Percentiles rank a stretch among this genome's conserved stretches.
Evolutionary conservation across 2,888 invertebrate genomes (phyloP).

Genomic region (Brenthis hecate): DNA sequence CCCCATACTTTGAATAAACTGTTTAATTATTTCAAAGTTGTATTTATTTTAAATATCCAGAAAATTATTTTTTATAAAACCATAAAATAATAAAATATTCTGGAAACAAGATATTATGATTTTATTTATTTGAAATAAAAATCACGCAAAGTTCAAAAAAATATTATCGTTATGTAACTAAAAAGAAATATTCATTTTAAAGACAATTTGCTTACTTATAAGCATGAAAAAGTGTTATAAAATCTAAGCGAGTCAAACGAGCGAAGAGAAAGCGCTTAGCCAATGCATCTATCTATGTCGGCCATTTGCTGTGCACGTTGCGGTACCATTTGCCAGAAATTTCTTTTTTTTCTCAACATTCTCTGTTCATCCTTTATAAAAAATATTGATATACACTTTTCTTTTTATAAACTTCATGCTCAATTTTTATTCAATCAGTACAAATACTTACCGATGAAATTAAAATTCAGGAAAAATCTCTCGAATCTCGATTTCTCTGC

Average conservation of each 20-base stretch:
- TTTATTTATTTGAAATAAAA: too few relatives aligned
- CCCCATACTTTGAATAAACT: too few relatives aligned
- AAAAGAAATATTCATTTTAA: too few relatives aligned
- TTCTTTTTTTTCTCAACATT: slow-evolving; percentile 30
- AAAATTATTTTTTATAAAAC: too few relatives aligned
- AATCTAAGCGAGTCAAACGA: slow-evolving; percentile 38
- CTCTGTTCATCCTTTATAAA: background rate
- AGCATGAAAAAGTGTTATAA: slow-evolving; percentile 53
- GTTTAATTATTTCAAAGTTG: too few relatives aligned
- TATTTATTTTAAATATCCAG: too few relatives aligned
- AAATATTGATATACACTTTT: slow-evolving; percentile 3
- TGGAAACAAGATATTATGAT: too few relatives aligned
- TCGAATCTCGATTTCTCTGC: slow-evolving; percentile 41
- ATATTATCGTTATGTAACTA: too few relatives aligned
- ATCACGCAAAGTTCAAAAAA: too few relatives aligned
- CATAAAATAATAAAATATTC: too few relatives aligned
- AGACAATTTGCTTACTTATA: slow-evolving; percentile 19
- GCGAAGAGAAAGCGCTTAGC: slow-evolving; percentile 67
- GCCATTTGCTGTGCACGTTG: slow-evolving; percentile 64
- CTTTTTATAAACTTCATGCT: slow-evolving; percentile 1
- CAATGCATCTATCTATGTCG: slow-evolving; percentile 58
- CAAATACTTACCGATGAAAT: slow-evolving; percentile 58
- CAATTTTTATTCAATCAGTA: slow-evolving; percentile 9
- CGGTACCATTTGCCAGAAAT: slow-evolving; percentile 43
- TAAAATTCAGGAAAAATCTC: slow-evolving; percentile 50